Evolutionary conservation across 2,797 vertebrate genomes (phyloP).

Genomic region (Sylvilagus floridanus): DNA sequence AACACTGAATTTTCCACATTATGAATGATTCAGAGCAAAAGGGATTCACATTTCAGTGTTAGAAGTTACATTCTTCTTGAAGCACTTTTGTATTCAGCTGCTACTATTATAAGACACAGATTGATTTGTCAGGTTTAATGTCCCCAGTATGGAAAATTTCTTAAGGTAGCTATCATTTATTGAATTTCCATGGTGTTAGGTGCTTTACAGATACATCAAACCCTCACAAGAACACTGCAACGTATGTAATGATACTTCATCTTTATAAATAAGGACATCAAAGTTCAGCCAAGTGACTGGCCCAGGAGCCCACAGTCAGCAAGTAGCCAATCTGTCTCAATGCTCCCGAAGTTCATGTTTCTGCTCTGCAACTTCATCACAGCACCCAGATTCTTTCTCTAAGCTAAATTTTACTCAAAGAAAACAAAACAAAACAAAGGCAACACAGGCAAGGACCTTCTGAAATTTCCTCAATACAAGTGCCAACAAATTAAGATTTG

Average conservation of each 20-base stretch:
- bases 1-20: conserved; percentile 29
- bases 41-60: conserved; percentile 6
- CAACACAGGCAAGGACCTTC: not conserved
- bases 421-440: conserved; percentile 7
- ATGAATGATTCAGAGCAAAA: not conserved
- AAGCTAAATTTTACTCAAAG: conserved; percentile 24
- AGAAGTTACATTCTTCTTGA: conserved; percentile 33
- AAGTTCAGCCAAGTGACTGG: not conserved
- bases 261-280: not conserved
- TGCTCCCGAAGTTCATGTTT: not conserved
- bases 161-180: not conserved
- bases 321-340: not conserved
- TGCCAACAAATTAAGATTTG: conserved; percentile 48
- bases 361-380: not conserved
- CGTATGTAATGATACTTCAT: not conserved
- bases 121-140: not conserved
- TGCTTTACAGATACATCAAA: conserved; percentile 23
- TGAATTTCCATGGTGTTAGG: conserved; percentile 37
- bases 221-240: not conserved
- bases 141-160: not conserved
- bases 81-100: conserved; percentile 21
- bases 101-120: not conserved
- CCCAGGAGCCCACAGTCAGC: not conserved
- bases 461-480: conserved; percentile 4
- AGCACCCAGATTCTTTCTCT: not conserved